phyloP scores from a whole-genome alignment of 2,113 vertebrate genomes.

The Thermophis baileyi region DNA sequence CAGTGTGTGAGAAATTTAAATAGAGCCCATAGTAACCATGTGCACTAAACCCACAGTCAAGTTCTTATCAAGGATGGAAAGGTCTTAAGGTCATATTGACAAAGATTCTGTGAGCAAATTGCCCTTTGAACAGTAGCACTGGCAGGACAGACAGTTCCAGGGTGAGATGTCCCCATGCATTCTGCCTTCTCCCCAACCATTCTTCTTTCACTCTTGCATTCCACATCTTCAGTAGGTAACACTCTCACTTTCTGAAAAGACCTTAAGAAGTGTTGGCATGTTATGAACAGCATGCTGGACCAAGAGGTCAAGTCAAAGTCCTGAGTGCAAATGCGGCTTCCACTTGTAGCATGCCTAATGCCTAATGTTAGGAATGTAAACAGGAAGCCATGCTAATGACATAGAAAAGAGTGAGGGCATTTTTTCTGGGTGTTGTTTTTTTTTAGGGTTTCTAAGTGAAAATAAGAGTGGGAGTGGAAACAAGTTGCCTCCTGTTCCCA shows the following conservation, averaged over 20 bases:
- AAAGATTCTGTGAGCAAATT: background rate
- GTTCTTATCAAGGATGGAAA: background rate
- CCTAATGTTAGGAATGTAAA: background rate
- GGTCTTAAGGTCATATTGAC: background rate
- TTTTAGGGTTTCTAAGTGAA: background rate
- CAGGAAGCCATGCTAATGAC: background rate
- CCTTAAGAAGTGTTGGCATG: background rate
- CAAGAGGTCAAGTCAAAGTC: background rate
- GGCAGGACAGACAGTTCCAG: background rate
- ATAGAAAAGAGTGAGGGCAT: background rate
- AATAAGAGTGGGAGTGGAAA: background rate
- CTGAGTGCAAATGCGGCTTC: background rate
- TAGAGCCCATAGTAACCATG: background rate
- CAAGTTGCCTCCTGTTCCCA: background rate
- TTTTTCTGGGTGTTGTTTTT: too few relatives aligned
- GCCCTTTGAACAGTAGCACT: background rate
- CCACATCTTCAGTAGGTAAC: background rate
- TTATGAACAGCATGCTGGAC: background rate
- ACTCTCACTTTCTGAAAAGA: background rate
- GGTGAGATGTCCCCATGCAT: background rate
- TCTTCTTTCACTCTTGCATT: background rate
- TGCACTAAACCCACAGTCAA: background rate
- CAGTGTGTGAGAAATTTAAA: background rate
- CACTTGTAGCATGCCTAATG: background rate
- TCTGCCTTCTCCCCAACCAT: background rate